A percentile compares a stretch with the other conserved stretches of the same genome.
These are phyloP conservation scores for Enhydra lutris DNA, from an alignment of 2,113 vertebrate species.

Conservation along the genomic window DNA sequence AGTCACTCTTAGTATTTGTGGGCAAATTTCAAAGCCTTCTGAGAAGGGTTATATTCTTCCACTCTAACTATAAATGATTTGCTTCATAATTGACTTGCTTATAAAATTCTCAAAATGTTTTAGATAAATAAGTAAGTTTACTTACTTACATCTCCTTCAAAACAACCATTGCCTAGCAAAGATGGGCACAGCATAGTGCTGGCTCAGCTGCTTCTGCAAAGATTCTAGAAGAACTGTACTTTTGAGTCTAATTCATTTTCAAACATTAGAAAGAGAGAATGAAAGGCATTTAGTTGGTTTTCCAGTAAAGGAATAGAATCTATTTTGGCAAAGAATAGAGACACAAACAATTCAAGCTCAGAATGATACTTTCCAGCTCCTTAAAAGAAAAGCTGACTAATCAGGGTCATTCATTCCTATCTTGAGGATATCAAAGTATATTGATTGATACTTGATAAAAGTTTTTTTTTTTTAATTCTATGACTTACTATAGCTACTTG, in stretches of 20 bases:
- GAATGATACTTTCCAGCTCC: not conserved
- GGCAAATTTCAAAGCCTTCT: not conserved
- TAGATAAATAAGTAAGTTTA: not conserved
- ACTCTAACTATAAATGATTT: not conserved
- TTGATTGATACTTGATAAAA: not conserved
- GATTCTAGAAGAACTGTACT: not conserved
- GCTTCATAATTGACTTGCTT: not conserved
- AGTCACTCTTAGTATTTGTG: not conserved
- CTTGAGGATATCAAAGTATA: not conserved
- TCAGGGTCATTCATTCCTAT: not conserved
- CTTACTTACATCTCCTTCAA: not conserved
- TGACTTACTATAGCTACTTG: not conserved
- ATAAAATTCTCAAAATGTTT: conserved; percentile 1
- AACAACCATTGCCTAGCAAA: not conserved
- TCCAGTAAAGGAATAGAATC: not conserved
- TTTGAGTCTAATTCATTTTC: not conserved
- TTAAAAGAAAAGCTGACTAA: not conserved
- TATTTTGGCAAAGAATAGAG: not conserved
- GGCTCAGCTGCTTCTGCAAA: not conserved
- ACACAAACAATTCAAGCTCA: not conserved
- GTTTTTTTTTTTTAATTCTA: not conserved
- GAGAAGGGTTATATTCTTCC: not conserved
- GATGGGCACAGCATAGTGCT: not conserved
- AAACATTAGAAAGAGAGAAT: not conserved
- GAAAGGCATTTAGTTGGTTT: not conserved